Evolutionary conservation across 2,797 vertebrate species (phyloP), one percentile per base, ranked within the genome.

Genomic region (Dryobates pubescens): DNA sequence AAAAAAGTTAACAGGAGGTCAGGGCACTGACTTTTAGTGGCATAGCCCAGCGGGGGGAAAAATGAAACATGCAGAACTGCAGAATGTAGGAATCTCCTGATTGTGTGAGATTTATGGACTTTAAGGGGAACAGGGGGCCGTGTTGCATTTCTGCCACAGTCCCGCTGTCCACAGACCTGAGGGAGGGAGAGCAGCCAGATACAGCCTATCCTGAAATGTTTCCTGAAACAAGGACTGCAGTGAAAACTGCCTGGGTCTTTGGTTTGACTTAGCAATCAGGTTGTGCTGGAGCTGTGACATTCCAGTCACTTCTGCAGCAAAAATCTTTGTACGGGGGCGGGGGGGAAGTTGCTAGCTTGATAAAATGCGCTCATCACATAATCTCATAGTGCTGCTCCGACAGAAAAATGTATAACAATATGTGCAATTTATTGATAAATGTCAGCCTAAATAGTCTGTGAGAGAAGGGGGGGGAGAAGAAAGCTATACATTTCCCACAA

Each of bases 341-440:
- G 36, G 36, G 36, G 36, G 36, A 82, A 30, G 34, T 88, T 93
- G 41, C 29, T 51, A 34, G 87, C 90, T 92, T 93, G 92, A 94
- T 95, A 95, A 93, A 95, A 96, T 72, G 93, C 62, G 74, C 82
- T 95, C 93, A 95, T 96, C 95, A 91, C 92, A 95, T 93, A 86
- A 93, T 96, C 85, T 84, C 56, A 77, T 88, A 94, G 77, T 1
- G 1, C 87, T 82, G 80, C 89, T 94, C 81, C 1, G 47, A 94
- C 93, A 93, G 93, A 93, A 95, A 96, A 96, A 96, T 94, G 80
- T 95, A 94, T 95, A 95, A 95, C 94, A 95, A 95, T 96, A 94
- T 84, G 95, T 95, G 94, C 94, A 95, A 96, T 96, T 96, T 96
- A 94, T 95, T 95, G 95, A 94, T 96, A 96, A 95, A 95, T 96